Conservation (phyloP, 2,113 vertebrate species). For the Lutjanus erythropterus region DNA sequence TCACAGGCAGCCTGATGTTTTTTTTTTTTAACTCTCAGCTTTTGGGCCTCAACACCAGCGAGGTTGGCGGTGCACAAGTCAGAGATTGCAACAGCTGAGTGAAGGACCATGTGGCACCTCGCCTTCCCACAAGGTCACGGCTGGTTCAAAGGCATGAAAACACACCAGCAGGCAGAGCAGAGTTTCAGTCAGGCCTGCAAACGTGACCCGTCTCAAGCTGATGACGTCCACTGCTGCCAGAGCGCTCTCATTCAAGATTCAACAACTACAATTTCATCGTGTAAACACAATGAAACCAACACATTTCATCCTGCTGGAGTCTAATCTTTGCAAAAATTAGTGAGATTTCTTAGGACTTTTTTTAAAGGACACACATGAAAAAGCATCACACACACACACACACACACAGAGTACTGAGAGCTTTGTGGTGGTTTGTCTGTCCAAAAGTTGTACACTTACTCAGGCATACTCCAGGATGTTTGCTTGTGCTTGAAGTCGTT, state of each 20-base stretch:
- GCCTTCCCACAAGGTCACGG: constrained; percentile 84
- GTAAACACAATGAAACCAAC: neutral
- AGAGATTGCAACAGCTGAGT: constrained; percentile 71
- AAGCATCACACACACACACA: neutral
- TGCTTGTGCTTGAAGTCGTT: constrained; percentile 88
- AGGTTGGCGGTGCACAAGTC: constrained; percentile 12
- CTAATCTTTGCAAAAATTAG: neutral
- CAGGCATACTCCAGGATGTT: constrained; percentile 75
- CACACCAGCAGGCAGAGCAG: constrained; percentile 10
- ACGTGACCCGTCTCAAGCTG: neutral
- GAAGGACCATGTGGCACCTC: constrained; percentile 75
- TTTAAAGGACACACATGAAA: neutral
- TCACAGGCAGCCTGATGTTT: neutral
- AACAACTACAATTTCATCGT: too few species aligned
- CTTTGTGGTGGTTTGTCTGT: neutral
- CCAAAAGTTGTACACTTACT: constrained; percentile 67
- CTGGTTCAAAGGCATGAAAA: constrained; percentile 53
- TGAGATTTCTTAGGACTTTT: too few species aligned
- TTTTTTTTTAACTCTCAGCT: neutral
- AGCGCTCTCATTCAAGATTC: neutral
- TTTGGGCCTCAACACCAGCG: neutral
- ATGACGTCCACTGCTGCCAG: constrained; percentile 30
- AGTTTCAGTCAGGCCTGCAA: neutral
- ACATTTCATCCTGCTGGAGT: neutral
- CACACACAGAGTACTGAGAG: neutral